Base-by-base conservation (phyloP, 1,140 invertebrate genomes). In the Neodiprion virginianus region DNA sequence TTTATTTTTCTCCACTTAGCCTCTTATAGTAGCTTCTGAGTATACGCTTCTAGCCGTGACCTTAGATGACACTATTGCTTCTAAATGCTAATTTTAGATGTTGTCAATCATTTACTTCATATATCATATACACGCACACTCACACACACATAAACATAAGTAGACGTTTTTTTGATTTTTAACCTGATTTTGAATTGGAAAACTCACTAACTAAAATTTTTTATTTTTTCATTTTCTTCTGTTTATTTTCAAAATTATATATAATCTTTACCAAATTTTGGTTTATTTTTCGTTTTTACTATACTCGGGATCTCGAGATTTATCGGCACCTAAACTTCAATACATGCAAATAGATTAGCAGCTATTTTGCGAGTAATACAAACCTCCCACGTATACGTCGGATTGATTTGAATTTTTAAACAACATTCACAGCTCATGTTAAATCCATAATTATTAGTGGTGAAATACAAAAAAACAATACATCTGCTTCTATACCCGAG, bases 1-100 rank as follows among this genome's bases (percentile, higher is more conserved):
- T 81, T 53, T 78, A 78, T 73, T 70, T 74, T 74, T 40, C 28
- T 75, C 21, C 67, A 49, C 67, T 73, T 72, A 66, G 72, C 70
- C 75, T 77, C 72, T 72, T 17, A 23, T 77, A 79, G 71, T 73
- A 76, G 79, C 79, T 80, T 75, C 71, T 66, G 76, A 69, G 67
- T 78, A 76, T 82, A 73, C 73, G 84, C 84, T 85, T 85, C 69
- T 77, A 81, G 69, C 77, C 72, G 73, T 78, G 48, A 75, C 66
- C 72, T 61, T 61, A 8, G n/a, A 61, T 14, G 11, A 14, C 21
- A 8, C 28, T 72, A 28, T 49, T 12, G 21, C 21, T 50, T 72
- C 53, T 47, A 48, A 72, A 47, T 72, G 40, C 49, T 69, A 14
- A 17, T 17, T 72, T 72, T 69, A 23, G 68, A 69, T 69, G 68